phyloP scores from a whole-genome alignment of 2,888 invertebrate genomes.

The Ariolimax columbianus region DNA sequence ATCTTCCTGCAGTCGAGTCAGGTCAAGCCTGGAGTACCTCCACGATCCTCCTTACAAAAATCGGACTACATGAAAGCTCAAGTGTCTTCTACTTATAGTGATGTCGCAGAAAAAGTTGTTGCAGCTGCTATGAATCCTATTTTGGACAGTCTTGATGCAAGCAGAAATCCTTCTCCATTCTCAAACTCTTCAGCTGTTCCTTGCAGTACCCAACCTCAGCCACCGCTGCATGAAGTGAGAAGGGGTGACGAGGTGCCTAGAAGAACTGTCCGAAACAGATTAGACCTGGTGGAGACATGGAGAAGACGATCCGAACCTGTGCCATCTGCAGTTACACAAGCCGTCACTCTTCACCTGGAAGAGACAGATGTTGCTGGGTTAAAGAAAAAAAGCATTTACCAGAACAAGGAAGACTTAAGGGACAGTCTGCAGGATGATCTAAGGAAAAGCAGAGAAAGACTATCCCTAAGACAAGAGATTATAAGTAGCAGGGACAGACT shows the following conservation, averaged over 20 bases:
- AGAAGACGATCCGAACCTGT: constrained; percentile 44
- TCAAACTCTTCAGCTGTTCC: neutral
- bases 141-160: constrained; percentile 6
- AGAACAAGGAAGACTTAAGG: constrained; percentile 42
- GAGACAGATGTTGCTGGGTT: neutral
- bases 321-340: constrained; percentile 28
- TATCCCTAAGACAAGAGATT: constrained; percentile 32
- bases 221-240: neutral
- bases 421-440: constrained; percentile 23
- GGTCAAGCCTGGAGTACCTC: constrained; percentile 32
- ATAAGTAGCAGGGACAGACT: constrained; percentile 37
- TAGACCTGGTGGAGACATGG: constrained; percentile 32
- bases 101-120: constrained; percentile 47
- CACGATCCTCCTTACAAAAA: constrained; percentile 23
- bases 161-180: neutral
- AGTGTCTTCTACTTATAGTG: constrained; percentile 11
- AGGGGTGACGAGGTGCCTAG: constrained; percentile 6
- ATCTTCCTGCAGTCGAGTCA: neutral
- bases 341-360: neutral
- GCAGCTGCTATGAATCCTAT: constrained; percentile 32
- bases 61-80: neutral
- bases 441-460: constrained; percentile 21
- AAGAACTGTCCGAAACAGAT: constrained; percentile 10
- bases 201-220: neutral
- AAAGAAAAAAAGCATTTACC: constrained; percentile 41